Evolutionary conservation across 92 coral and sea anemone species (phyloP), one percentile per base, ranked within the genome.

Genomic region (Porites lobata): DNA sequence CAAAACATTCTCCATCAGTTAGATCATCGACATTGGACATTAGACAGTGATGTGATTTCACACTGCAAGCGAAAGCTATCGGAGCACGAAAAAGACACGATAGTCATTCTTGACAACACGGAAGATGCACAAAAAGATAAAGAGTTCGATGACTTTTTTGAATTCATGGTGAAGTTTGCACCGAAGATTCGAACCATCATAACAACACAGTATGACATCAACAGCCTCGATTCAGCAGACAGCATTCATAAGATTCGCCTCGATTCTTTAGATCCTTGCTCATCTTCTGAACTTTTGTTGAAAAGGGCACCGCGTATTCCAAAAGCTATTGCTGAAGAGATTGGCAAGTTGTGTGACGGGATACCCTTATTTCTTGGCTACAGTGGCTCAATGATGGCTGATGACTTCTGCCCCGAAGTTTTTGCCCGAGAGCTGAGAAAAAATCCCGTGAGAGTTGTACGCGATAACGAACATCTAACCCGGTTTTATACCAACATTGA

Each of bases 21-120:
- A n/a, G 54, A 67, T 20, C 82, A 66, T 50, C 81, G 73, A 9
- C 50, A 65, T 13, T 78, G 79, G 74, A 20, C 87, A 69, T 10
- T 57, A 26, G 72, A 51, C 62, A 79, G 69, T 62, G 77, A 80
- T 81, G 65, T 81, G 6, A 74, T 91, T 2, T 78, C n/a, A 6
- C 85, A 81, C 14, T 56, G 88, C 13, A 19, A 81, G 53, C 71
- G 65, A 14, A 63, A 66, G 20, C 91, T 91, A 3, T 14, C 58
- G 7, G 54, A 72, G 13, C 63, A 67, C n/a, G 24, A 58, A 6
- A 11, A 6, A 0, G 79, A 72, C 63, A 86, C 85, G 1, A 19
- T 86, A 13, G 78, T 91, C 26, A 91, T 91, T n/a, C 76, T 91
- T 18, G 94, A 91, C 69, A 81, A 81, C 82, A 65, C 91, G 4